These are phyloP conservation scores for Macrochelys suwanniensis DNA, from an alignment of 2,797 vertebrate species.

Conservation along the genomic window DNA sequence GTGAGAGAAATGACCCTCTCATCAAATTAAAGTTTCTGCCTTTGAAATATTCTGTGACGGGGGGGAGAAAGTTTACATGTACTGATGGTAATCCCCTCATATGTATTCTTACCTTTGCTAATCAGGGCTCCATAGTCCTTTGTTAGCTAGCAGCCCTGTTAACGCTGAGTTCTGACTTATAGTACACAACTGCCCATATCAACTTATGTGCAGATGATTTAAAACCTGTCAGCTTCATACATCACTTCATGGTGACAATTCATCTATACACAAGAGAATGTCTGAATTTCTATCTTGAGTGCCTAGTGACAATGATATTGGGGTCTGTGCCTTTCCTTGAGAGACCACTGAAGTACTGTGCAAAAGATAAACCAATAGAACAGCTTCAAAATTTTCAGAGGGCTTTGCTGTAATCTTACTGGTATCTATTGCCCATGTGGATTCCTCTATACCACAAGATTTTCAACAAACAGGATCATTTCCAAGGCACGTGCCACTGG, in stretches of 20 bases:
- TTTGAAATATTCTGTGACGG: background rate
- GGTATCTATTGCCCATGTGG: too few relatives aligned
- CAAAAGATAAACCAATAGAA: too few relatives aligned
- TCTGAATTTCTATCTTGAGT: background rate
- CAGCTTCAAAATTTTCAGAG: too few relatives aligned
- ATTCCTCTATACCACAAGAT: too few relatives aligned
- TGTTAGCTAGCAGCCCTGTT: background rate
- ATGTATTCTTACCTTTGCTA: background rate
- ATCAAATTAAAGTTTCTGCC: background rate
- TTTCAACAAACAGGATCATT: too few relatives aligned
- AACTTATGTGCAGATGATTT: background rate
- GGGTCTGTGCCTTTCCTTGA: too few relatives aligned
- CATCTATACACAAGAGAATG: background rate
- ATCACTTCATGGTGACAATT: fast-evolving
- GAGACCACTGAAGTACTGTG: too few relatives aligned
- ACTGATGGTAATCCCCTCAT: background rate
- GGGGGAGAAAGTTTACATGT: background rate
- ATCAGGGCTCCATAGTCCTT: background rate
- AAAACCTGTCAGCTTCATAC: background rate
- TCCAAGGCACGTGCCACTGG: too few relatives aligned
- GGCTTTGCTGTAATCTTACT: too few relatives aligned
- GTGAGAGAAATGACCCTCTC: background rate
- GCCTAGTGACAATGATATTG: too few relatives aligned
- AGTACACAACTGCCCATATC: background rate
- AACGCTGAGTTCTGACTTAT: background rate